Evolutionary conservation across 2,888 invertebrate genomes (phyloP).

Genomic region (Lasioglossum oenotherae): DNA sequence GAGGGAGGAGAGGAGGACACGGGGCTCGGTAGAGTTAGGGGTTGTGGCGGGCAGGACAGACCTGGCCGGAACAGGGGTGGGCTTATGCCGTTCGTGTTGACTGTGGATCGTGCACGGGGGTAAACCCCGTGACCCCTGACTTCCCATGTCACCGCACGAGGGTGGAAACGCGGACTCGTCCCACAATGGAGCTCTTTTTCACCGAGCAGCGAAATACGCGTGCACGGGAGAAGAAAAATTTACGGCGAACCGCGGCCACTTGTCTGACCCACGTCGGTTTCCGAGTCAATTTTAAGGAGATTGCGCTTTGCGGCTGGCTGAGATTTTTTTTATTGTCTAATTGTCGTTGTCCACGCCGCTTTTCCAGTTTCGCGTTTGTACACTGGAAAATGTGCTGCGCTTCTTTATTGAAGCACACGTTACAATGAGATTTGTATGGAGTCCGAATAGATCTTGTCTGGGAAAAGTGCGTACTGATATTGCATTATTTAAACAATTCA

Average conservation of each 20-base stretch:
- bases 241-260: constrained; percentile 13
- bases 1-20: background rate
- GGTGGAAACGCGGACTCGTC: constrained; percentile 82
- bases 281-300: constrained; percentile 14
- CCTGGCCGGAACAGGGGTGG: constrained; percentile 85
- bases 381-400: no score
- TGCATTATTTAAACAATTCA: background rate
- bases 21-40: background rate
- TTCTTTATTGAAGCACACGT: background rate
- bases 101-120: constrained; percentile 75
- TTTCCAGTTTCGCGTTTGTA: background rate
- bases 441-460: background rate
- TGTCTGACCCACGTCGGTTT: constrained; percentile 1
- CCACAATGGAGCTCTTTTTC: constrained; percentile 79
- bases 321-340: background rate
- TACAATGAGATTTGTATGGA: background rate
- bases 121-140: constrained; percentile 76
- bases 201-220: constrained; percentile 55
- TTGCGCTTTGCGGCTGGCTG: background rate
- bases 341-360: background rate
- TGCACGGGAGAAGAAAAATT: constrained; percentile 23
- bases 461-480: background rate
- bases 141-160: constrained; percentile 76
- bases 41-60: constrained; percentile 78
- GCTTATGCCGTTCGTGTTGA: constrained; percentile 80